Conservation (phyloP, 2,113 vertebrate genomes). For the Indicator maculatus region DNA sequence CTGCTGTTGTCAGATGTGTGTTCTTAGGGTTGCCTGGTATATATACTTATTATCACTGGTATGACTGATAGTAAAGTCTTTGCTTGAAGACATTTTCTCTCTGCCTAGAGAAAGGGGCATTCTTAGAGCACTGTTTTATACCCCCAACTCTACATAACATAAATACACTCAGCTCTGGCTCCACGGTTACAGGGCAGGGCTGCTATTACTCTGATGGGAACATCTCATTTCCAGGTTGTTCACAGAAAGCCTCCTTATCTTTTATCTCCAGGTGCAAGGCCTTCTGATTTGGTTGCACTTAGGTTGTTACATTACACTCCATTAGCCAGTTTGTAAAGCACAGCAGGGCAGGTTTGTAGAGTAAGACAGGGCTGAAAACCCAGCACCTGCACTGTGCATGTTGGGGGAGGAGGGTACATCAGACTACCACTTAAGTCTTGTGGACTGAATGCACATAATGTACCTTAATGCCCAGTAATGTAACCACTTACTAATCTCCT, state of each 20-base stretch:
- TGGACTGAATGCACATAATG: fast-evolving
- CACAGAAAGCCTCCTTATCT: fast-evolving
- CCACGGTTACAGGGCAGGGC: not conserved
- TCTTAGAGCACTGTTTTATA: not conserved
- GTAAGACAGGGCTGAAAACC: not conserved
- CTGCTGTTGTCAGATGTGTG: not conserved
- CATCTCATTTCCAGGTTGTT: not conserved
- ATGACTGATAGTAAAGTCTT: not conserved
- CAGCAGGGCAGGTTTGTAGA: not conserved
- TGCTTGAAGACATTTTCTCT: not conserved
- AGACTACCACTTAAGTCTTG: not conserved
- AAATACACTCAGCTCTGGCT: fast-evolving
- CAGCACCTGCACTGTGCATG: fast-evolving
- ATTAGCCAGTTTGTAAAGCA: not conserved
- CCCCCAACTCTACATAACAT: not conserved
- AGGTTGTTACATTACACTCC: too few species aligned
- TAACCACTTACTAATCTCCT: not conserved
- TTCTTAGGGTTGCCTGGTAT: not conserved
- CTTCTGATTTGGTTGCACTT: not conserved
- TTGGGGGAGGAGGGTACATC: not conserved
- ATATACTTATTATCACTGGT: not conserved
- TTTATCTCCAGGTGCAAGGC: not conserved
- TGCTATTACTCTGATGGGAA: not conserved
- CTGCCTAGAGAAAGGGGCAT: not conserved
- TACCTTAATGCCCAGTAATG: not conserved